Percentiles rank a stretch among this genome's conserved stretches.
phyloP scores from a whole-genome alignment of 2,113 vertebrate species.

The Nestor notabilis region DNA sequence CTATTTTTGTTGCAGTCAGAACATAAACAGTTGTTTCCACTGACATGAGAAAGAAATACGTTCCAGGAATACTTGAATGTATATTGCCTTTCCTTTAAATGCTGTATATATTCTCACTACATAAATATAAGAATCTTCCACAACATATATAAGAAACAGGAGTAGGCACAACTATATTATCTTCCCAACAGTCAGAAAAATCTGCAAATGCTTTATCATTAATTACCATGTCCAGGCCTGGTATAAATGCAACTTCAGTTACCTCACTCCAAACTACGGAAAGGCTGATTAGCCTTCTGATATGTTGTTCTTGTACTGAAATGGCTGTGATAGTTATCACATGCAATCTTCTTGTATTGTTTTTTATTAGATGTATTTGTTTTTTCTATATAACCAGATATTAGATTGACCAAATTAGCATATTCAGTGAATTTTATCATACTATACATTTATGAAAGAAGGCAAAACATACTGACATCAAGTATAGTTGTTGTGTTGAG shows the following conservation, averaged over 20 bases:
- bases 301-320: background rate
- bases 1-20: background rate
- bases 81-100: background rate
- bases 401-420: background rate
- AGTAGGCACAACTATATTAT: background rate
- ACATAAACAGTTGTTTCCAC: background rate
- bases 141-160: background rate
- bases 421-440: background rate
- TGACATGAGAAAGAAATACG: background rate
- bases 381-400: background rate
- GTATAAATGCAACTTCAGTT: background rate
- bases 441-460: background rate
- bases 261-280: background rate
- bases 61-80: background rate
- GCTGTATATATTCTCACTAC: background rate
- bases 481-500: background rate
- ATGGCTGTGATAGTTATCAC: background rate
- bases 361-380: background rate
- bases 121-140: background rate
- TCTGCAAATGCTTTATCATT: background rate
- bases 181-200: background rate
- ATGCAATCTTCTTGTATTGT: background rate
- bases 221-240: background rate
- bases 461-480: background rate
- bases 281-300: background rate